Evolutionary conservation across 2,113 vertebrate species (phyloP).

Genomic region (Australoheros scitulus): DNA sequence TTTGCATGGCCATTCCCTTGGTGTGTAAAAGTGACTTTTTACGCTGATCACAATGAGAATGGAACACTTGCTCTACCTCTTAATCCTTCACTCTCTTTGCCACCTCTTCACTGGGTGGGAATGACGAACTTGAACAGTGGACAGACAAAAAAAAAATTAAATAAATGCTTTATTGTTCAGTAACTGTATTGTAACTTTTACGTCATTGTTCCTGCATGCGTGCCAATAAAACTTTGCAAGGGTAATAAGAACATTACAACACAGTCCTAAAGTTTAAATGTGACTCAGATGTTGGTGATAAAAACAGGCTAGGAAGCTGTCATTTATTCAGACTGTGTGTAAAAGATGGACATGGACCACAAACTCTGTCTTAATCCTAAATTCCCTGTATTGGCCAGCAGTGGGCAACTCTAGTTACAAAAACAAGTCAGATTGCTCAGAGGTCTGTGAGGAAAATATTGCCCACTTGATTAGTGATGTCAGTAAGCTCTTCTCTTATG

Average conservation of each 20-base stretch:
- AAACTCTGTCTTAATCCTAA: background rate
- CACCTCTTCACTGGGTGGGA: conserved; percentile 72
- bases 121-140: conserved; percentile 79
- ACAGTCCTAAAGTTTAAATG: background rate
- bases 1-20: conserved; percentile 68
- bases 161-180: conserved; percentile 80
- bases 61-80: conserved; percentile 81
- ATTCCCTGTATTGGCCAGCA: background rate
- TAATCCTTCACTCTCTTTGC: conserved; percentile 75
- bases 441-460: background rate
- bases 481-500: background rate
- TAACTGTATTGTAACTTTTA: background rate
- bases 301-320: background rate
- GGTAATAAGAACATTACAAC: background rate
- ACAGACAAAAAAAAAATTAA: conserved; percentile 72
- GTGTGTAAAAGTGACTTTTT: conserved; percentile 65
- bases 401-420: background rate
- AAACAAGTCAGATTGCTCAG: background rate
- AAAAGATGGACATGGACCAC: background rate
- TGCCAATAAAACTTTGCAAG: background rate
- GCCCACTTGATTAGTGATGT: background rate
- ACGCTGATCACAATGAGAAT: conserved; percentile 71
- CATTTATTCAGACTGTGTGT: background rate
- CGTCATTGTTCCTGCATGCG: background rate
- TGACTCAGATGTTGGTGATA: background rate